These are phyloP conservation scores for Cromileptes altivelis DNA, from an alignment of 2,113 vertebrate species.

Conservation along the genomic window DNA sequence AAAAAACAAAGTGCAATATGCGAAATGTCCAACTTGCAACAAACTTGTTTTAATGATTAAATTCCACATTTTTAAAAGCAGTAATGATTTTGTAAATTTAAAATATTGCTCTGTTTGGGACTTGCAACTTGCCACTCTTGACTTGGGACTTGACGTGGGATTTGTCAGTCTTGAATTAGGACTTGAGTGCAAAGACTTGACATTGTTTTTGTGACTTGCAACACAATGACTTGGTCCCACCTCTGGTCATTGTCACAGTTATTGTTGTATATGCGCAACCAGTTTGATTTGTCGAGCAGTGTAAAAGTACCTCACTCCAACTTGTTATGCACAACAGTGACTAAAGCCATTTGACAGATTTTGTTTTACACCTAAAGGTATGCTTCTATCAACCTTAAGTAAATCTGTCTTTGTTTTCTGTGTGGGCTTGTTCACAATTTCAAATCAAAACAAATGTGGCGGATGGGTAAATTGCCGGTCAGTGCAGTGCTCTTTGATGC, in stretches of 20 bases:
- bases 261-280: not conserved
- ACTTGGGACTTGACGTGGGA: too few relatives aligned
- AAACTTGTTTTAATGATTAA: too few relatives aligned
- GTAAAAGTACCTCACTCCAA: not conserved
- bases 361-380: not conserved
- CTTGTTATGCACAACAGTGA: not conserved
- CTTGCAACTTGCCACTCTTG: too few relatives aligned
- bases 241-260: not conserved
- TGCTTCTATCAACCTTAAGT: not conserved
- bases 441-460: slow-evolving; percentile 26
- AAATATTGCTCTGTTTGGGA: too few relatives aligned
- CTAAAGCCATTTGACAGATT: not conserved
- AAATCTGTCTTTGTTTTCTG: not conserved
- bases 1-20: too few relatives aligned
- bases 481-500: slow-evolving; percentile 51
- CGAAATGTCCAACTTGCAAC: too few relatives aligned
- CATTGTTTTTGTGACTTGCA: too few relatives aligned
- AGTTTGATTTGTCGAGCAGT: not conserved
- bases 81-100: too few relatives aligned
- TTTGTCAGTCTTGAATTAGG: too few relatives aligned
- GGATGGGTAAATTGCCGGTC: slow-evolving; percentile 43
- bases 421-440: slow-evolving; percentile 22
- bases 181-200: too few relatives aligned
- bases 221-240: too few relatives aligned
- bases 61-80: too few relatives aligned